Percentiles rank a stretch among this genome's conserved stretches.
These are phyloP conservation scores for Periophthalmus magnuspinnatus DNA, from an alignment of 2,797 vertebrate species.

Conservation along the genomic window DNA sequence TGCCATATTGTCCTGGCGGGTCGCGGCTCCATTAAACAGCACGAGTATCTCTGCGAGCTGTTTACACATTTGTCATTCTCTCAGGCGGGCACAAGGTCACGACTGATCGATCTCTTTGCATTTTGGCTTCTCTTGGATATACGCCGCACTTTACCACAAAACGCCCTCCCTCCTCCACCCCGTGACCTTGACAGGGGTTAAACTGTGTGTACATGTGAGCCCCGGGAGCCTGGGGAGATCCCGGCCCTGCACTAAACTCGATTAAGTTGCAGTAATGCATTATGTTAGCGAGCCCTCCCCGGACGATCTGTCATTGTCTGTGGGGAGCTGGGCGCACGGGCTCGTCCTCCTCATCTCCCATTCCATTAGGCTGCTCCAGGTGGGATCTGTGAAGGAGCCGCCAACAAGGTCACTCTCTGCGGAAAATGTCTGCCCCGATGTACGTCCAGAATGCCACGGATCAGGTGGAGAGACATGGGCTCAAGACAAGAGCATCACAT, in stretches of 20 bases:
- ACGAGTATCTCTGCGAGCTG: not conserved
- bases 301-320: conserved; percentile 75
- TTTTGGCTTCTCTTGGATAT: conserved; percentile 24
- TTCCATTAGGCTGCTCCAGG: conserved; percentile 55
- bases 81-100: conserved; percentile 42
- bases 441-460: conserved; percentile 43
- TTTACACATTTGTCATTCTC: conserved; percentile 12
- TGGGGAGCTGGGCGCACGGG: conserved; percentile 51
- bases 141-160: conserved; percentile 5
- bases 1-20: conserved; percentile 11
- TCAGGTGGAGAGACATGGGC: not conserved
- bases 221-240: conserved; percentile 42
- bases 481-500: not conserved
- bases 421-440: conserved; percentile 26
- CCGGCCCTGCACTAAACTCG: conserved; percentile 67
- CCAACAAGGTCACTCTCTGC: conserved; percentile 68
- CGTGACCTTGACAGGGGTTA: conserved; percentile 62
- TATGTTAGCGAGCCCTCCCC: conserved; percentile 60
- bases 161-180: conserved; percentile 16
- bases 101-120: conserved; percentile 45
- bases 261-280: conserved; percentile 76
- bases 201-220: conserved; percentile 20
- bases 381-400: conserved; percentile 40
- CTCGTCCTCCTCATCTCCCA: conserved; percentile 62
- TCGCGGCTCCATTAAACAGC: conserved; percentile 20